phyloP scores from a whole-genome alignment of 2,888 invertebrate species.

The Erannis defoliaria region DNA sequence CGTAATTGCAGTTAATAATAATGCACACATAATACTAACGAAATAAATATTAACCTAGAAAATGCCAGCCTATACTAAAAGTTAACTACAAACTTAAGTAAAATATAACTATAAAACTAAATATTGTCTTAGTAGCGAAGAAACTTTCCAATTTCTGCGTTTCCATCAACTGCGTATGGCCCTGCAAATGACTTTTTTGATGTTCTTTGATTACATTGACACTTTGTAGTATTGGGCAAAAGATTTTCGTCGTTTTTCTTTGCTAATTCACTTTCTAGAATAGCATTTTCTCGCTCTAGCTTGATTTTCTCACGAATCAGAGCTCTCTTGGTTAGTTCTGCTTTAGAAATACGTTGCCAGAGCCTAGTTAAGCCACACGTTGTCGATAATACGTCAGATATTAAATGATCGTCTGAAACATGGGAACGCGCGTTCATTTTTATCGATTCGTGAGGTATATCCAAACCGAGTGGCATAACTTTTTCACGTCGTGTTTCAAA shows the following conservation, averaged over 20 bases:
- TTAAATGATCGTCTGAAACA: slow-evolving; percentile 66
- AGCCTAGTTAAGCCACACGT: slow-evolving; percentile 72
- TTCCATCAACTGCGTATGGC: slow-evolving; percentile 68
- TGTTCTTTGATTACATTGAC: slow-evolving; percentile 53
- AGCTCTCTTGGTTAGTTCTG: slow-evolving; percentile 72
- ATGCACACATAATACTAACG: neutral
- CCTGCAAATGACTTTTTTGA: slow-evolving; percentile 39
- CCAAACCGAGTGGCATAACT: slow-evolving; percentile 11
- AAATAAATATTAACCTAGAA: neutral
- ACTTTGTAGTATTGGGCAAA: slow-evolving; percentile 54
- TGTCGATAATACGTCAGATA: slow-evolving; percentile 65
- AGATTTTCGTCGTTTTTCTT: slow-evolving; percentile 55
- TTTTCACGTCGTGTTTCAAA: slow-evolving; percentile 15
- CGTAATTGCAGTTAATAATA: no score
- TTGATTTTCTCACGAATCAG: slow-evolving; percentile 70
- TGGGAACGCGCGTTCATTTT: neutral
- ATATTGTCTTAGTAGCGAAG: slow-evolving; percentile 28
- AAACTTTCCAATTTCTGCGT: slow-evolving; percentile 63
- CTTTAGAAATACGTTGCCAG: slow-evolving; percentile 77
- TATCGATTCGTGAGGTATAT: neutral
- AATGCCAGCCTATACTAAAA: neutral
- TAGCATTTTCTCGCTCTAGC: slow-evolving; percentile 69
- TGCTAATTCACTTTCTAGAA: slow-evolving; percentile 58
- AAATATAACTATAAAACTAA: neutral
- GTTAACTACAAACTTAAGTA: slow-evolving; percentile 1